Evolutionary conservation across 2,113 vertebrate species (phyloP).

Genomic region (Strix aluco): DNA sequence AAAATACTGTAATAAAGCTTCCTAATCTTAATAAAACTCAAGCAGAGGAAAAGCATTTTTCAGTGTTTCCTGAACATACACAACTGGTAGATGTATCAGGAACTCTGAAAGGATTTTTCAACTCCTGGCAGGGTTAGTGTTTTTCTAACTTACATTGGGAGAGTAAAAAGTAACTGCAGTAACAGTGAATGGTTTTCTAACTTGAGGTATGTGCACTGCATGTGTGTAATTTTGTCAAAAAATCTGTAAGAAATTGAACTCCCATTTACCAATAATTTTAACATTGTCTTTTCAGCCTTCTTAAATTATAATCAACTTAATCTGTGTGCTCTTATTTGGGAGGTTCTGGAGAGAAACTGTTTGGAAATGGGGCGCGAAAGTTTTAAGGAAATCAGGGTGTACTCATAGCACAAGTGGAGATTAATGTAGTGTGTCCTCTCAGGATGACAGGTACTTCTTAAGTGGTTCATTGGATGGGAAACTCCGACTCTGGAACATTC

Average conservation of each 20-base stretch:
- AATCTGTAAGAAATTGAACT: not conserved
- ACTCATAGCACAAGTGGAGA: accelerated
- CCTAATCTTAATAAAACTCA: not conserved
- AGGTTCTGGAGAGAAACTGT: not conserved
- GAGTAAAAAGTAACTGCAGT: not conserved
- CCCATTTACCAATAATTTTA: not conserved
- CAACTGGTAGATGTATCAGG: not conserved
- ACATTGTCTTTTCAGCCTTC: not conserved
- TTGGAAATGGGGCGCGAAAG: not conserved
- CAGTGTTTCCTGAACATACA: not conserved
- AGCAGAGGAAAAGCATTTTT: not conserved
- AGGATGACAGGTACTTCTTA: slow-evolving; percentile 98
- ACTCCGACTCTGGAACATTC: slow-evolving; percentile 98
- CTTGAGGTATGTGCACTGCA: not conserved
- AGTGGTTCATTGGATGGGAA: slow-evolving; percentile 97
- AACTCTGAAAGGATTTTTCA: not conserved
- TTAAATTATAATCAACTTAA: not conserved
- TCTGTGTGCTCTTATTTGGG: not conserved
- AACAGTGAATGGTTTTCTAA: not conserved
- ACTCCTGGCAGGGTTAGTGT: not conserved
- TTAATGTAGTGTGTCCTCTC: not conserved
- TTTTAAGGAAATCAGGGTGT: not conserved
- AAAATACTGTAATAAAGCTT: not conserved
- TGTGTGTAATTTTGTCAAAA: not conserved
- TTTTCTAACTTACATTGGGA: not conserved